Percentiles rank a stretch among this genome's conserved stretches.
These are phyloP conservation scores for Hipparchia semele DNA, from an alignment of 2,888 invertebrate genomes.

Conservation along the genomic window DNA sequence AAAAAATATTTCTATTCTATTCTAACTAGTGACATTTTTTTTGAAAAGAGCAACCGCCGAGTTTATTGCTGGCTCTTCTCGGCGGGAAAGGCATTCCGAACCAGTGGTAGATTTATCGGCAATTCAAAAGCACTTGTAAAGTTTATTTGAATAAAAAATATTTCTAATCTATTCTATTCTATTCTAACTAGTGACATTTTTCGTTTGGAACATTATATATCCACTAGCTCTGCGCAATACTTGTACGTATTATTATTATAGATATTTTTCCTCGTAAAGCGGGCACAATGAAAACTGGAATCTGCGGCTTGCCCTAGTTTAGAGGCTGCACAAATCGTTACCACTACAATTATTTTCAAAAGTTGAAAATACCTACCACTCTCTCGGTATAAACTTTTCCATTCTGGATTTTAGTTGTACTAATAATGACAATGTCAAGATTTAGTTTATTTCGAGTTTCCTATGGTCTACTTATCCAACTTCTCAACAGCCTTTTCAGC, in stretches of 20 bases:
- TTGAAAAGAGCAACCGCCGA: no score
- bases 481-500: not conserved
- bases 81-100: no score
- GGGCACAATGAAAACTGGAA: slow-evolving; percentile 33
- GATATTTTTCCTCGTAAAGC: slow-evolving; percentile 32
- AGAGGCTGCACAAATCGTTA: slow-evolving; percentile 38
- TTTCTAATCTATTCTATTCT: no score
- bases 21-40: no score
- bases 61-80: no score
- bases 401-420: slow-evolving; percentile 25
- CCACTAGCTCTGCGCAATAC: slow-evolving; percentile 25
- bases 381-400: slow-evolving; percentile 35
- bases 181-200: no score
- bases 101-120: no score
- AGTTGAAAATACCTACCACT: slow-evolving; percentile 35
- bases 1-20: no score
- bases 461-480: not conserved
- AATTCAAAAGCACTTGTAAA: no score
- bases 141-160: no score
- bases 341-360: slow-evolving; percentile 40
- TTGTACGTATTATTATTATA: slow-evolving; percentile 37
- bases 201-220: not conserved
- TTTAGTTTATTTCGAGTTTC: not conserved
- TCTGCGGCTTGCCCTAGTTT: slow-evolving; percentile 39
- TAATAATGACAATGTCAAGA: slow-evolving; percentile 15